Evolutionary conservation across 2,888 invertebrate species (phyloP), one percentile per base, ranked within the genome.

Genomic region (Hipparchia semele): DNA sequence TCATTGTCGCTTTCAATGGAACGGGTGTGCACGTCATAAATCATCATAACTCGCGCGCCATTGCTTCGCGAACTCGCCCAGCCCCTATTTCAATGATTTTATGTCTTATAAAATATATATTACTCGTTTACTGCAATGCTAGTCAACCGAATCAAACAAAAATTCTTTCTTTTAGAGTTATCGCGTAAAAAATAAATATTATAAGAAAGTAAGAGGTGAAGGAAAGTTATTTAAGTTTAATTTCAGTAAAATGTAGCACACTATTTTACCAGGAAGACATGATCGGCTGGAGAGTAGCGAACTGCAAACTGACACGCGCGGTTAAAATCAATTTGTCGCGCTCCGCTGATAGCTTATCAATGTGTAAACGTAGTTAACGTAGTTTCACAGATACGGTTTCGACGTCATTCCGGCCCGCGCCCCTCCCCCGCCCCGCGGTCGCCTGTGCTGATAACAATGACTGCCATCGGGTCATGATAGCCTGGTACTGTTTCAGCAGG

Each of bases 401-500:
- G 87, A 87, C 87, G 87, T 84, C 83, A 73, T 75, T 82, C 79
- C 79, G 79, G 78, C 80, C 77, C 49, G 49, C 49, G 49, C 8
- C 49, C 75, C 80, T 72, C 79, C 79, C 75, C 72, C 74, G 71
- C 80, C 79, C 82, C 78, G 77, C 71, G 82, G 79, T 79, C 84
- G 80, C 80, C 80, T 53, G 67, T 33, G 83, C 82, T 89, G 91
- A 90, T 90, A 91, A 90, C 90, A 87, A 88, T 87, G 80, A 87
- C 89, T 85, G 80, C 87, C 85, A 82, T 82, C 82, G 79, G 80
- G 77, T 89, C 81, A 90, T 92, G 91, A 78, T 88, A 82, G 90
- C 92, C 92, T 92, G 86, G 92, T 92, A 92, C 88, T 86, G 87
- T 91, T 92, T 92, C 92, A 92, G 91, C 83, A 84, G 82, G 75